A percentile compares a stretch with the other conserved stretches of the same genome.
phyloP scores from a whole-genome alignment of 2,888 invertebrate species.

The Lithosia quadra region DNA sequence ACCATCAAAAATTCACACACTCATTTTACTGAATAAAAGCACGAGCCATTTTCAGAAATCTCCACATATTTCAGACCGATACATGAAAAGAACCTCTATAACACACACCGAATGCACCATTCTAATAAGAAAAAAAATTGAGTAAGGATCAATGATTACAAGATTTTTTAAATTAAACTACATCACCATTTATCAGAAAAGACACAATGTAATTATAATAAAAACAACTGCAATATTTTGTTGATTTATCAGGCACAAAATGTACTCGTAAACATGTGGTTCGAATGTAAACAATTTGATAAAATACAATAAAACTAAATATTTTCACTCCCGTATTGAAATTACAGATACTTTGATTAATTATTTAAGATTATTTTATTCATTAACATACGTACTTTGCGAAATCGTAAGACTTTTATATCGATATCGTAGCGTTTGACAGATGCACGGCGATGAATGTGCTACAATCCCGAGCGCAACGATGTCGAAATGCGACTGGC shows the following conservation, averaged over 20 bases:
- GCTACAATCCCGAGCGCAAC: constrained; percentile 62
- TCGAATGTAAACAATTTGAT: constrained; percentile 78
- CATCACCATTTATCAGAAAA: constrained; percentile 19
- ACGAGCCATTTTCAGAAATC: constrained; percentile 39
- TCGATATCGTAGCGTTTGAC: constrained; percentile 80
- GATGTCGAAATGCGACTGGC: constrained; percentile 80
- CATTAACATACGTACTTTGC: constrained; percentile 73
- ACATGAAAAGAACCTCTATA: constrained; percentile 31
- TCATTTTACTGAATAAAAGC: constrained; percentile 79
- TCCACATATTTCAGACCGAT: constrained; percentile 47
- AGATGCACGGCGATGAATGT: constrained; percentile 64
- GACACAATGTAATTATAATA: constrained; percentile 31
- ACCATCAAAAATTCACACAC: constrained; percentile 85
- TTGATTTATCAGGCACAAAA: constrained; percentile 45
- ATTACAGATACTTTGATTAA: constrained; percentile 31
- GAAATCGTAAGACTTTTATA: constrained; percentile 64
- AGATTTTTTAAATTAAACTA: constrained; percentile 16
- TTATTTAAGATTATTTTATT: constrained; percentile 25
- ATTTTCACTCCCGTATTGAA: constrained; percentile 42
- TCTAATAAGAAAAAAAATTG: constrained; percentile 21
- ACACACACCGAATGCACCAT: constrained; percentile 38
- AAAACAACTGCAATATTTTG: constrained; percentile 21
- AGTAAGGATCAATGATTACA: constrained; percentile 10
- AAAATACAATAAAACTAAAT: constrained; percentile 44
- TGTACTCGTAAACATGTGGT: constrained; percentile 71